Base-by-base conservation (phyloP, 2,888 invertebrate species). In the Heliconius ethilla region DNA sequence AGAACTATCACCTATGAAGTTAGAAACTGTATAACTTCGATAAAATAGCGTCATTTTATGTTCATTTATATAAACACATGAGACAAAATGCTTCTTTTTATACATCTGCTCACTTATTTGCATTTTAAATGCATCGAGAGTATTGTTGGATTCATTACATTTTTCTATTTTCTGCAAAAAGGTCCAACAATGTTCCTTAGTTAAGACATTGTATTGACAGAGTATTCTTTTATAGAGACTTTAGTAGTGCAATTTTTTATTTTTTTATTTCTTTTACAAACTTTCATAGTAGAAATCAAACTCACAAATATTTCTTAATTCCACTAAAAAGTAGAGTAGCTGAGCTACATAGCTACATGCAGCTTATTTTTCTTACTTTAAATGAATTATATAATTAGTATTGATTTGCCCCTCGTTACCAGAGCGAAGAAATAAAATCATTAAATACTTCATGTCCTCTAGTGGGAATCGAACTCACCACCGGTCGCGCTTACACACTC, bases 61-160 rank as follows among this genome's bases (percentile, higher is more conserved):
- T 13, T 25, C 1, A 27, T 63, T 63, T 25, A 27, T 27, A 25
- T 6, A 27, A 15, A 15, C 2, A 63, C 27, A 27, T 27, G 2
- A 15, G 25, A 6, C 13, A 27, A 63, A 15, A 15, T 1, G 15
- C 55, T 25, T 29, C 9, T 63, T 51, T 29, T 6, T 29, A 45
- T 15, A 51, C 40, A 63, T 63, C 22, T 70, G 63, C 59, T n/a
- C 62, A 11, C 45, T 62, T 51, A 70, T 76, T 63, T 65, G 45
- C 29, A 70, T 76, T 72, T 76, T n/a, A 63, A 66, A 72, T 76
- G 65, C 65, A 76, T 37, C 33, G 25, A 69, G 29, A 45, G 72
- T 72, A 63, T 65, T 65, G 63, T 55, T 66, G 37, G 65, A 74
- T 74, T 73, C 66, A 73, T 77, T 77, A 67, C 37, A 67, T 77